Conservation (phyloP, 2,113 vertebrate genomes). For the Raphicerus campestris region DNA sequence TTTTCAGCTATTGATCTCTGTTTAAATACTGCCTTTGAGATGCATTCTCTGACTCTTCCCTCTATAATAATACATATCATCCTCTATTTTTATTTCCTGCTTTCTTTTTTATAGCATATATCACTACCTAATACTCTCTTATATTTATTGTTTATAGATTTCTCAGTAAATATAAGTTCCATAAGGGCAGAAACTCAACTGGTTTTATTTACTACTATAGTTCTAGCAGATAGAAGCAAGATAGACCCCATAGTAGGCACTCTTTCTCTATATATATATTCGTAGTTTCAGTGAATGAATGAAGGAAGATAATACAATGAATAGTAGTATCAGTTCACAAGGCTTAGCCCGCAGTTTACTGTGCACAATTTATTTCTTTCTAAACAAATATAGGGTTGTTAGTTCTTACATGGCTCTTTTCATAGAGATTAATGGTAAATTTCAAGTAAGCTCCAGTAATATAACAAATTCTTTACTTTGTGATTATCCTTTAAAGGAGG, state of each 20-base stretch:
- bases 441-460: slow-evolving; percentile 6
- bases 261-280: neutral
- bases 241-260: neutral
- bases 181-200: neutral
- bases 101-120: neutral
- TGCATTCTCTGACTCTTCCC: neutral
- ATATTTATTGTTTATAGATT: neutral
- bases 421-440: neutral
- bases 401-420: neutral
- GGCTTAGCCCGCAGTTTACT: neutral
- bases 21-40: neutral
- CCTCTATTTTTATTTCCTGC: neutral
- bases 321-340: neutral
- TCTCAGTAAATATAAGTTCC: neutral
- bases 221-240: neutral
- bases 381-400: neutral
- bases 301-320: neutral
- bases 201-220: neutral
- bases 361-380: neutral
- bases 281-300: neutral
- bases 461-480: neutral
- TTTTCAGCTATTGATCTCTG: neutral
- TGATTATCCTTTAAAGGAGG: neutral
- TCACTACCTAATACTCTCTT: neutral
- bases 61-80: neutral